Conservation (phyloP, 1,140 invertebrate species). For the Lasioglossum baleicum region DNA sequence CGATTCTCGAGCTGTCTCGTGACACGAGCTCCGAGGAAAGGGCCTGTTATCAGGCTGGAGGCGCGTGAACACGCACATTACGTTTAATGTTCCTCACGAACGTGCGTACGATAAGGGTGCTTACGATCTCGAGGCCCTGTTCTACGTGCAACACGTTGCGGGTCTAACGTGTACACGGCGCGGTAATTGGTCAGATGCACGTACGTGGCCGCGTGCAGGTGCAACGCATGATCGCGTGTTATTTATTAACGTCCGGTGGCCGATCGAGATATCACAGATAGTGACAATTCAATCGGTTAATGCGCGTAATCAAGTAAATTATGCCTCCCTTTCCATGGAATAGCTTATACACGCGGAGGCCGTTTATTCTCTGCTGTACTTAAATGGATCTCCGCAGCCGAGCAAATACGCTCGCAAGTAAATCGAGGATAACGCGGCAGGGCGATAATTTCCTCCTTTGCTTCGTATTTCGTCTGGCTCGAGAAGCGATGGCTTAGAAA, state of each 20-base stretch:
- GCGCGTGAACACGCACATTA: constrained; percentile 58
- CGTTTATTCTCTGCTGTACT: too few relatives aligned
- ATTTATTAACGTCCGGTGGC: constrained; percentile 33
- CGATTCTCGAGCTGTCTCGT: constrained; percentile 22
- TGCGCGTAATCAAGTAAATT: constrained; percentile 7
- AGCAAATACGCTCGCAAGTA: too few relatives aligned
- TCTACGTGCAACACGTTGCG: constrained; percentile 55
- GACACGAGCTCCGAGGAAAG: constrained; percentile 29
- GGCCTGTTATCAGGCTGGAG: constrained; percentile 45
- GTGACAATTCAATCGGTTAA: constrained; percentile 26
- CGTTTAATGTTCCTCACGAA: constrained; percentile 39
- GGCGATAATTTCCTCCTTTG: too few relatives aligned
- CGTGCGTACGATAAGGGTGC: constrained; percentile 55
- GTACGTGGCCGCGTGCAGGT: constrained; percentile 14
- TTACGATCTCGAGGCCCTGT: constrained; percentile 39
- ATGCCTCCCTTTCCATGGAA: too few relatives aligned
- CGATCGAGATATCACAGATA: constrained; percentile 33
- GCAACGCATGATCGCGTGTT: constrained; percentile 26
- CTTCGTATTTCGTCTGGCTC: too few relatives aligned
- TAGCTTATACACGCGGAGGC: constrained; percentile 14
- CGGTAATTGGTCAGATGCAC: constrained; percentile 48
- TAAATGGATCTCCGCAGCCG: too few relatives aligned
- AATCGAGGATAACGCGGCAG: too few relatives aligned
- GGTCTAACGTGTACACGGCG: constrained; percentile 32
- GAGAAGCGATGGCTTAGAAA: too few relatives aligned